These are phyloP conservation scores for Scaptomyza flava DNA, from an alignment of 2,888 invertebrate species.

Conservation along the genomic window DNA sequence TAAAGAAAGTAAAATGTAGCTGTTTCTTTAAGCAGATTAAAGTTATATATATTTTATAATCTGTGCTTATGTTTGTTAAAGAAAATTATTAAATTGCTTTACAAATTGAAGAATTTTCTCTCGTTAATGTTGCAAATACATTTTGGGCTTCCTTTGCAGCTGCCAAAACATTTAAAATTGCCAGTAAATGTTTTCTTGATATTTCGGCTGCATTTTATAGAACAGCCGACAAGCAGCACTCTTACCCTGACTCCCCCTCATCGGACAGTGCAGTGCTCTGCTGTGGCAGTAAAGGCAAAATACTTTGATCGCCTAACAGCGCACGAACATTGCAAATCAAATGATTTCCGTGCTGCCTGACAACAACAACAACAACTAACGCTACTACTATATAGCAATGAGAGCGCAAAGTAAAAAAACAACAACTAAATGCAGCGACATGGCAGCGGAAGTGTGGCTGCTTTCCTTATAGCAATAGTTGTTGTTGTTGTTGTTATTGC, in stretches of 20 bases:
- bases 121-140: not conserved
- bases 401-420: slow-evolving; percentile 12
- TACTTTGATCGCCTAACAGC: slow-evolving; percentile 72
- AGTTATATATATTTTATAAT: not conserved
- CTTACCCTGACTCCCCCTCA: not conserved
- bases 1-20: slow-evolving; percentile 14
- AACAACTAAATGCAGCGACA: slow-evolving; percentile 42
- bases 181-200: slow-evolving; percentile 40
- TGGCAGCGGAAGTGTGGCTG: slow-evolving; percentile 70
- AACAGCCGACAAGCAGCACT: not conserved
- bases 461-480: slow-evolving; percentile 41
- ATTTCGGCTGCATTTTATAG: slow-evolving; percentile 30
- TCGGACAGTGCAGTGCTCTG: not conserved
- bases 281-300: slow-evolving; percentile 55
- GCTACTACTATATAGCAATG: slow-evolving; percentile 24
- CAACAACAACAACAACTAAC: slow-evolving; percentile 30
- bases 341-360: slow-evolving; percentile 74
- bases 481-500: slow-evolving; percentile 4
- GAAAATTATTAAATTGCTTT: not conserved
- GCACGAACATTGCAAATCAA: slow-evolving; percentile 76
- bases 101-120: not conserved
- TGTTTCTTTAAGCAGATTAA: slow-evolving; percentile 21
- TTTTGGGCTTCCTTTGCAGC: slow-evolving; percentile 8
- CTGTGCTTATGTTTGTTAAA: not conserved
- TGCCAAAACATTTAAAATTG: slow-evolving; percentile 38